Conservation (phyloP, 2,888 invertebrate species). For the Synanthedon tipuliformis region DNA sequence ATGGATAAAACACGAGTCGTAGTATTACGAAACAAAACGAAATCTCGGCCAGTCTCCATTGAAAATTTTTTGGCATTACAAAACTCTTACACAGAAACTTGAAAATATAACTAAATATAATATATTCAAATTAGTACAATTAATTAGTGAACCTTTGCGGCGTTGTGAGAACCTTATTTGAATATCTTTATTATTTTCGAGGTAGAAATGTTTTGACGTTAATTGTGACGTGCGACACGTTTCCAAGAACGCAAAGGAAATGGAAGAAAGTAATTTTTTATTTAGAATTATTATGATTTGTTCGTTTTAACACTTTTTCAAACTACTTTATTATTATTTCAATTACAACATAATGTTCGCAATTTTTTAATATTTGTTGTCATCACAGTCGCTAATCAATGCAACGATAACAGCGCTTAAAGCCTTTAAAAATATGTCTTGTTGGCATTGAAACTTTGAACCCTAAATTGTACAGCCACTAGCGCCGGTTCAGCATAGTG, state of each 20-base stretch:
- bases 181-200: slow-evolving; percentile 41
- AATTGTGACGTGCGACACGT: slow-evolving; percentile 44
- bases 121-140: slow-evolving; percentile 24
- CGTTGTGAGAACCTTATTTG: slow-evolving; percentile 50
- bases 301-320: not conserved
- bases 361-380: not conserved
- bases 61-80: no score
- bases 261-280: slow-evolving; percentile 9
- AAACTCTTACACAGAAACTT: no score
- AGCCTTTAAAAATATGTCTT: no score
- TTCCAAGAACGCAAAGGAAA: slow-evolving; percentile 21
- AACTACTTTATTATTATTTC: not conserved
- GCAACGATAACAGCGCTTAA: no score
- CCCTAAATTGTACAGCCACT: no score
- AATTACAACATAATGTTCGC: not conserved
- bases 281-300: not conserved
- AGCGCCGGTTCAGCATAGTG: no score
- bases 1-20: no score
- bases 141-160: slow-evolving; percentile 33
- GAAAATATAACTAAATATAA: no score
- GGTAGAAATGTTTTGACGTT: slow-evolving; percentile 41
- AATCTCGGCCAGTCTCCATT: no score
- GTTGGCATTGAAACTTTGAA: no score
- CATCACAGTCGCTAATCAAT: not conserved
- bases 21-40: no score